Evolutionary conservation across 1,140 invertebrate genomes (phyloP), one percentile per base, ranked within the genome.

Genomic region (Ceratina japonica): DNA sequence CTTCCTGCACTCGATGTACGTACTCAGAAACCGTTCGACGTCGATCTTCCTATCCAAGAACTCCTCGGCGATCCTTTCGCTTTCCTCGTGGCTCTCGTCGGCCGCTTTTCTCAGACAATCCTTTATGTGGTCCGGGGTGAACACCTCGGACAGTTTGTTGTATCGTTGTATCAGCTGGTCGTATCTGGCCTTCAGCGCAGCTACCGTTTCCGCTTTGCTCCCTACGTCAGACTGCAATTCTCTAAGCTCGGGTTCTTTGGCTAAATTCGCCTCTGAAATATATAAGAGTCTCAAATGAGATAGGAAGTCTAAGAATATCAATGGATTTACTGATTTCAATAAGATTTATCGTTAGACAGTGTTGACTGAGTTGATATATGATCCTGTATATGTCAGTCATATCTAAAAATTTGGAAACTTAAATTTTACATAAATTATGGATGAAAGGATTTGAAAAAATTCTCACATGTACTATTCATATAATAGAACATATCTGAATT

Each of bases 41-140:
- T 96, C 95, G 61, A 97, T 94, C 83, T 95, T 94, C 18, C 95
- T 94, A 86, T 94, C 94, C 15, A 97, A 89, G 91, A 97, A 97
- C 80, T 95, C 93, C 75, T 97, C 95, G 0, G 96, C 96, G 63
- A 97, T 95, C 66, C 91, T 90, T 86, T 97, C 96, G 75, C 96
- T 96, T 74, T 96, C 94, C 76, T 95, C 94, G 85, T 97, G 96
- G 24, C 95, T 95, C 79, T 94, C 93, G 54, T 95, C 92, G 0
- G 95, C 95, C 0, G 95, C 94, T 63, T 92, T 88, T 76, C 93
- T 92, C 44, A 96, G 80, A 78, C 93, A 94, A 88, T 96, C 95
- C 86, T 95, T 94, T 79, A 97, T 96, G 82, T 95, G 94, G 81
- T 95, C 94, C 0, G 96, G 96, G 16, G 95, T 94, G 87, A 95